Percentiles rank a stretch among this genome's conserved stretches.
These are phyloP conservation scores for Calyptommatus sinebrachiatus DNA, from an alignment of 2,113 vertebrate species.

Conservation along the genomic window DNA sequence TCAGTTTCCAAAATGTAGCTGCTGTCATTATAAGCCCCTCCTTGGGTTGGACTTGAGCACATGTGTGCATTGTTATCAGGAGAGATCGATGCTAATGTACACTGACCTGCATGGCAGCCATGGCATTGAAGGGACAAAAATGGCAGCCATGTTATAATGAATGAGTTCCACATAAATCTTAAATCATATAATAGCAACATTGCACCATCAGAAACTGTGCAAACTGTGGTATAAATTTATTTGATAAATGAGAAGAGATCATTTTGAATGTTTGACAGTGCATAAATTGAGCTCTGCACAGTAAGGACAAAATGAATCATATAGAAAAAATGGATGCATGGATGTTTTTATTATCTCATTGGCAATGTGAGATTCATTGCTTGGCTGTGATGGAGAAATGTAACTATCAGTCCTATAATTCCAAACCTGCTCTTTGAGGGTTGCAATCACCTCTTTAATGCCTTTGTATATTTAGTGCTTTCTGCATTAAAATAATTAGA, in stretches of 20 bases:
- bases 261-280: constrained; percentile 31
- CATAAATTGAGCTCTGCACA: constrained; percentile 51
- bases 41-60: too few relatives aligned
- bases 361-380: constrained; percentile 66
- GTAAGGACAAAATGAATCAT: constrained; percentile 70
- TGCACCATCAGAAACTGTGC: constrained; percentile 29
- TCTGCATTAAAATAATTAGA: constrained; percentile 67
- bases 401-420: constrained; percentile 56
- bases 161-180: too few relatives aligned
- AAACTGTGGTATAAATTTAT: constrained; percentile 9
- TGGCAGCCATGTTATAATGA: too few relatives aligned
- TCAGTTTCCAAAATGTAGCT: too few relatives aligned
- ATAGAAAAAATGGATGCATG: constrained; percentile 70
- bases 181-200: background rate
- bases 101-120: too few relatives aligned
- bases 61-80: too few relatives aligned
- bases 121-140: too few relatives aligned
- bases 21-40: too few relatives aligned
- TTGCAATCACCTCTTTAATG: constrained; percentile 69
- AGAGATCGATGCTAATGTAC: too few relatives aligned
- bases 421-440: constrained; percentile 57
- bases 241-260: constrained; percentile 40
- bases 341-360: constrained; percentile 51
- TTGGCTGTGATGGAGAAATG: constrained; percentile 58
- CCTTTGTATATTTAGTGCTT: constrained; percentile 52